These are phyloP conservation scores for Peromyscus polionotus DNA, from an alignment of 2,113 vertebrate species.

Conservation along the genomic window DNA sequence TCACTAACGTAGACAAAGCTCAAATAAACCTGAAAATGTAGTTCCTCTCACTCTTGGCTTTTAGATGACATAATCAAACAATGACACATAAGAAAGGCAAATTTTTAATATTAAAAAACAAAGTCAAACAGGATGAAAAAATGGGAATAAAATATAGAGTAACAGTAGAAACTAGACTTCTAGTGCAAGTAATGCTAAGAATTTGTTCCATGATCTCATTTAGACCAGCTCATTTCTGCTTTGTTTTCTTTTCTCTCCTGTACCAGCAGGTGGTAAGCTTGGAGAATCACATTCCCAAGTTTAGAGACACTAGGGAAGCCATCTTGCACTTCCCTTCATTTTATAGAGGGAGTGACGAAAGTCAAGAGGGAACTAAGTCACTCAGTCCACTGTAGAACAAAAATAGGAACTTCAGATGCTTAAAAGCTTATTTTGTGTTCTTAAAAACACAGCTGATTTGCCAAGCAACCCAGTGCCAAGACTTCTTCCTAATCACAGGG, in stretches of 20 bases:
- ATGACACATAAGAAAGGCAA: not conserved
- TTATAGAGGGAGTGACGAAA: not conserved
- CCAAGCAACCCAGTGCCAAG: not conserved
- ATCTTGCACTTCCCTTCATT: not conserved
- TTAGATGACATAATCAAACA: not conserved
- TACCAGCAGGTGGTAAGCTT: not conserved
- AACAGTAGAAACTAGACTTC: not conserved
- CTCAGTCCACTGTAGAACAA: not conserved
- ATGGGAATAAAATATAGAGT: not conserved
- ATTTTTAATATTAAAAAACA: conserved; percentile 16
- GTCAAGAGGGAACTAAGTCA: not conserved
- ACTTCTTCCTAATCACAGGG: not conserved
- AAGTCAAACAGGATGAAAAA: not conserved
- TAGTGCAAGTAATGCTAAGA: not conserved
- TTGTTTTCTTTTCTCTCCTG: conserved; percentile 12
- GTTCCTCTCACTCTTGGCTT: not conserved
- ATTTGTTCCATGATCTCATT: not conserved
- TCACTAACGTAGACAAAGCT: conserved; percentile 7
- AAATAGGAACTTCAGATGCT: not conserved
- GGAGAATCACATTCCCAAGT: conserved; percentile 26
- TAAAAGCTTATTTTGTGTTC: not conserved
- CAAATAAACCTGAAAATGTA: conserved; percentile 3
- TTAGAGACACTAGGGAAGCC: not conserved
- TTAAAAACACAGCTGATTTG: not conserved
- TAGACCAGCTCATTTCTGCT: not conserved